Evolutionary conservation across 2,888 invertebrate species (phyloP).

Genomic region (Hemithea aestivaria): DNA sequence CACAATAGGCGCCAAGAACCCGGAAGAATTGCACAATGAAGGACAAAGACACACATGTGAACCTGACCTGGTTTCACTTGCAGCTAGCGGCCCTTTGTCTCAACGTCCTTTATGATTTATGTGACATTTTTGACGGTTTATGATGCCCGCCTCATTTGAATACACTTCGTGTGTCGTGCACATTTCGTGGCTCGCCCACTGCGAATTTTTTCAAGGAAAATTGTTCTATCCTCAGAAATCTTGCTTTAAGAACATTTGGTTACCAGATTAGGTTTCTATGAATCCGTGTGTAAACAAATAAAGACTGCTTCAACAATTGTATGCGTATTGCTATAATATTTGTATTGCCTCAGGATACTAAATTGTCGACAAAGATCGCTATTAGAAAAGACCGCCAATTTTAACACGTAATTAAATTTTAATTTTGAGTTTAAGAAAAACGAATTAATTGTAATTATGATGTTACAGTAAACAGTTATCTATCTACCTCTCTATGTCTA

Average conservation of each 20-base stretch:
- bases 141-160: conserved; percentile 75
- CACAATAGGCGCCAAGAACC: conserved; percentile 56
- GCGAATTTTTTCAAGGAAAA: conserved; percentile 57
- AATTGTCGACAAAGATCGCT: too few species aligned
- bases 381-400: too few species aligned
- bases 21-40: conserved; percentile 73
- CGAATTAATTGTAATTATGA: too few species aligned
- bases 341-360: too few species aligned
- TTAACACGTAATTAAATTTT: too few species aligned
- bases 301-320: conserved; percentile 47
- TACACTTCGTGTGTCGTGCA: conserved; percentile 71
- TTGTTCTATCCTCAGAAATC: conserved; percentile 36
- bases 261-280: conserved; percentile 74
- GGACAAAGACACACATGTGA: conserved; percentile 72
- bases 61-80: conserved; percentile 72
- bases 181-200: conserved; percentile 64
- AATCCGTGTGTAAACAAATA: conserved; percentile 58
- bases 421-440: too few species aligned
- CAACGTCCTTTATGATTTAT: conserved; percentile 73
- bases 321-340: too few species aligned
- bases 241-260: conserved; percentile 77
- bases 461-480: too few species aligned
- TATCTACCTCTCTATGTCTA: too few species aligned
- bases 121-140: conserved; percentile 71
- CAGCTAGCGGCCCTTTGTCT: conserved; percentile 55